Evolutionary conservation across 2,888 invertebrate genomes (phyloP).

Genomic region (Drosophila buzzatii): DNA sequence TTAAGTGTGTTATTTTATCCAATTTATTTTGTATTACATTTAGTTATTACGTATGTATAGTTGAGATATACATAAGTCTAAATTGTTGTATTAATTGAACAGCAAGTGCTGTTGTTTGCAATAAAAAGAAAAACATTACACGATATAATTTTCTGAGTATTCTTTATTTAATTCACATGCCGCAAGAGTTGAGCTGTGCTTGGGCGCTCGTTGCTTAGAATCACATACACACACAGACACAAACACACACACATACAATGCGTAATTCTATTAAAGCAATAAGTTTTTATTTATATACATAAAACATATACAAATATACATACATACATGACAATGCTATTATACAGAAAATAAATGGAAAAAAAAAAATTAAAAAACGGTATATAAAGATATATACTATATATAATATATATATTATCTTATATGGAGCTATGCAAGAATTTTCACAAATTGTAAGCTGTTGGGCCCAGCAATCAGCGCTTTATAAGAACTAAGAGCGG

Average conservation of each 20-base stretch:
- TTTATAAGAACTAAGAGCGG: no score
- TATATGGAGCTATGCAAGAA: constrained; percentile 56
- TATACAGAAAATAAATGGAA: constrained; percentile 34
- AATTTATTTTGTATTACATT: constrained; percentile 38
- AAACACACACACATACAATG: constrained; percentile 31
- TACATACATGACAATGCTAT: constrained; percentile 70
- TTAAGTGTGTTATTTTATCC: constrained; percentile 42
- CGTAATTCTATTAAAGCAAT: constrained; percentile 74
- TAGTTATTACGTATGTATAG: constrained; percentile 59
- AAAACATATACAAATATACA: constrained; percentile 67
- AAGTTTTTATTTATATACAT: constrained; percentile 69
- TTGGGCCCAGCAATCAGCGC: no score
- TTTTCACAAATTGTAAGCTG: constrained; percentile 74
- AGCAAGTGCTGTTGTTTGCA: constrained; percentile 52
- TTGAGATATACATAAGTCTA: constrained; percentile 35
- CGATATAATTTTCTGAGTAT: constrained; percentile 34
- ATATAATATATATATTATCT: constrained; percentile 55
- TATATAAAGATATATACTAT: constrained; percentile 51
- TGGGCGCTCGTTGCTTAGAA: constrained; percentile 47
- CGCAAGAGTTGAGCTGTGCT: constrained; percentile 42
- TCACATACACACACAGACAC: constrained; percentile 34
- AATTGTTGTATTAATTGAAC: constrained; percentile 42
- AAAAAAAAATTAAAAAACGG: constrained; percentile 39
- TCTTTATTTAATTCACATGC: constrained; percentile 24
- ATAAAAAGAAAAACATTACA: constrained; percentile 58